Evolutionary conservation across 2,797 vertebrate species (phyloP), one percentile per base, ranked within the genome.

Genomic region (Pterois miles): DNA sequence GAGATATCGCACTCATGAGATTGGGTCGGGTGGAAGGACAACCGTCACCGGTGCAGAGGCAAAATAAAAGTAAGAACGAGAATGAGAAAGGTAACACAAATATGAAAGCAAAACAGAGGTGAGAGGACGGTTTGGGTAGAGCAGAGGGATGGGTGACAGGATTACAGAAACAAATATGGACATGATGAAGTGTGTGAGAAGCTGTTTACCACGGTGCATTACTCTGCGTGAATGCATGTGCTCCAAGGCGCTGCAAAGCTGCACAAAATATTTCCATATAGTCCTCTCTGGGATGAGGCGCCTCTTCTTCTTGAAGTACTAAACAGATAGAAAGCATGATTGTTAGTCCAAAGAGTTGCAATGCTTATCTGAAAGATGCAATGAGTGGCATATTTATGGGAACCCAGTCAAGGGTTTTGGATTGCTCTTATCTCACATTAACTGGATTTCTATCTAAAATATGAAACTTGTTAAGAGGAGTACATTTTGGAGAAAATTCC

Each of bases 231-330:
- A 99, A 81, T 99, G 98, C 98, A 99, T 98, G 80, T 99, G 98
- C 80, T 99, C 97, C 94, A 98, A 83, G 0, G 98, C 98, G 31
- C 97, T 97, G 95, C 98, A 99, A 14, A 99, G 96, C 92, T 99
- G 98, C 85, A 98, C 97, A 87, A 99, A 99, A 89, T 99, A 99
- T 78, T 99, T 99, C 97, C 97, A 99, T 75, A 99, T 96, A 0
- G 97, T 98, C 89, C 96, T 96, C 91, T 99, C 97, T n/a, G 97
- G 97, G 85, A 99, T 98, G 89, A 98, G 92, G 56, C 97, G 94
- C 92, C 96, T 96, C 89, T 98, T 97, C 84, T 98, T 99, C 94
- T 98, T 99, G 92, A 99, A 99, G 92, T 99, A 97, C 98, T 99
- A 76, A 53, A 80, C 4, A 57, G 34, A 76, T 3, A 62, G 8